Percentiles rank a stretch among this genome's conserved stretches.
Evolutionary conservation across 2,113 vertebrate genomes (phyloP).

Genomic region (Carassius auratus): DNA sequence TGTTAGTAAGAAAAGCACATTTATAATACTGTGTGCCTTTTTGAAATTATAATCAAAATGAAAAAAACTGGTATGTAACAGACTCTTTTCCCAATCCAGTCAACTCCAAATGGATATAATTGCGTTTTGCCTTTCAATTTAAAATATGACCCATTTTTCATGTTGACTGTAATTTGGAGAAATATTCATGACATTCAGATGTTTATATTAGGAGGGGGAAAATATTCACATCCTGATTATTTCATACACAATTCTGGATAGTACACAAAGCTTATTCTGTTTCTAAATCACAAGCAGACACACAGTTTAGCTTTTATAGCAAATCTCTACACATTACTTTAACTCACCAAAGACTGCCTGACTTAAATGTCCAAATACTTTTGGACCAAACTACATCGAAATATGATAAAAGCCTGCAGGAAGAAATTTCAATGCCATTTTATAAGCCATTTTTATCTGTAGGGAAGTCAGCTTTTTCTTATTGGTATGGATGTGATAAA

Average conservation of each 20-base stretch:
- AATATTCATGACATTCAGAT: neutral
- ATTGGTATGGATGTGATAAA: constrained; percentile 26
- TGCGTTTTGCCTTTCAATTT: neutral
- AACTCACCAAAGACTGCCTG: neutral
- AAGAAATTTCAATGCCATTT: neutral
- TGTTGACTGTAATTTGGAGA: neutral
- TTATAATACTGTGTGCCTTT: neutral
- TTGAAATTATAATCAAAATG: neutral
- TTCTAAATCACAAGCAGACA: neutral
- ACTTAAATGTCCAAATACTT: neutral
- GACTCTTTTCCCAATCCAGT: neutral
- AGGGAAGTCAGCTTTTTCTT: neutral
- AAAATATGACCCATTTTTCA: neutral
- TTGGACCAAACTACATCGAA: neutral
- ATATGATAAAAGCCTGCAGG: neutral
- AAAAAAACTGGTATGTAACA: neutral
- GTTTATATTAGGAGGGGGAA: neutral
- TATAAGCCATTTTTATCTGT: constrained; percentile 3
- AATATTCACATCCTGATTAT: neutral
- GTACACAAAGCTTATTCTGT: too few relatives aligned
- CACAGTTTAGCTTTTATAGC: neutral
- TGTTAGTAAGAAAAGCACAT: neutral
- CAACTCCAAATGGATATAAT: neutral
- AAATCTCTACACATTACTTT: neutral
- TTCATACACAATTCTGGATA: too few relatives aligned